Evolutionary conservation across 2,113 vertebrate genomes (phyloP).

Genomic region (Chlamydotis undulata): DNA sequence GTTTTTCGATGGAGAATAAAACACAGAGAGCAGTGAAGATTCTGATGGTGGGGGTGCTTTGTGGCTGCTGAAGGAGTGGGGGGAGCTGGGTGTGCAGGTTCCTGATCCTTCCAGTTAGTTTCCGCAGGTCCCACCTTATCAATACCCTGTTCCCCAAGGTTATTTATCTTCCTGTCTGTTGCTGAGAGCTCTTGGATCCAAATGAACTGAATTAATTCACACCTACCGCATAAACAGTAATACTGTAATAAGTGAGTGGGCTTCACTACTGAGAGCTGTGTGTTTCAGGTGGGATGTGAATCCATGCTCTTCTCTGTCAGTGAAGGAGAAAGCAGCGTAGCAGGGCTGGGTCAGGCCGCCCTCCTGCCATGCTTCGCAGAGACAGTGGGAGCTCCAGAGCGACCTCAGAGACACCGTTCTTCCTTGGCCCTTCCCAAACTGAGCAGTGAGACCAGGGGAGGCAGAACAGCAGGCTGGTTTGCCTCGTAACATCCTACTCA

Average conservation of each 20-base stretch:
- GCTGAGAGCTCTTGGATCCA: conserved; percentile 44
- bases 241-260: background rate
- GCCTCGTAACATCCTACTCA: background rate
- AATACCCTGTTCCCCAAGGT: conserved; percentile 24
- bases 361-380: background rate
- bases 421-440: background rate
- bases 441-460: background rate
- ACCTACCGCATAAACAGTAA: background rate
- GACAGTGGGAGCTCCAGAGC: background rate
- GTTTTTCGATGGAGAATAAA: background rate
- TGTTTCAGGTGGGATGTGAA: background rate
- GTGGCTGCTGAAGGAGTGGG: background rate
- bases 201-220: background rate
- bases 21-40: background rate
- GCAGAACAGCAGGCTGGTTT: background rate
- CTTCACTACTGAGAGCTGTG: background rate
- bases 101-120: background rate
- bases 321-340: background rate
- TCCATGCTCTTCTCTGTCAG: background rate
- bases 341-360: background rate
- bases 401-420: background rate
- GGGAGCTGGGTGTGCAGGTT: background rate
- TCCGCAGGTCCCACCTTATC: conserved; percentile 28
- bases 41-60: background rate
- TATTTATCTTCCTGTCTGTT: conserved; percentile 38